Conservation (phyloP, 1,140 invertebrate genomes). For the Drosophila simulans region DNA sequence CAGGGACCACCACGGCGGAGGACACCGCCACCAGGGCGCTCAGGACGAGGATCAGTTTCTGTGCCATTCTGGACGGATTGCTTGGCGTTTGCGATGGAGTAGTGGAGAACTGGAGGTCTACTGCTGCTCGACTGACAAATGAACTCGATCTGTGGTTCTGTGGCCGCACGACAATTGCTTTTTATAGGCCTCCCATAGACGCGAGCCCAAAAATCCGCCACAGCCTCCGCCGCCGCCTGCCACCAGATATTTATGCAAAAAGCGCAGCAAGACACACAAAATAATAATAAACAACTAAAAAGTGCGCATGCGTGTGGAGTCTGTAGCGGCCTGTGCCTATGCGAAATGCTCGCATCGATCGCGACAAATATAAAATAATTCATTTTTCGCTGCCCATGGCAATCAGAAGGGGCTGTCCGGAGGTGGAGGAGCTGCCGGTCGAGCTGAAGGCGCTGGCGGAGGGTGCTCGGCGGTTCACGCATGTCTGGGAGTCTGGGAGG, state of each 20-base stretch:
- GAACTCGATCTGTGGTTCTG: constrained; percentile 82
- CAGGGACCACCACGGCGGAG: constrained; percentile 73
- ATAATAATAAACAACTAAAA: constrained; percentile 66
- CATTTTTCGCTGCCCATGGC: constrained; percentile 79
- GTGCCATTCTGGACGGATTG: constrained; percentile 61
- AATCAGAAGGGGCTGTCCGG: constrained; percentile 36
- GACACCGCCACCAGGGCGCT: constrained; percentile 71
- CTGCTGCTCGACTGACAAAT: constrained; percentile 79
- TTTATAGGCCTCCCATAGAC: constrained; percentile 65
- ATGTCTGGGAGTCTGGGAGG: constrained; percentile 58
- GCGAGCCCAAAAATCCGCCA: constrained; percentile 61
- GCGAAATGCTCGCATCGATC: constrained; percentile 55
- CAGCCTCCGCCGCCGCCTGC: constrained; percentile 58
- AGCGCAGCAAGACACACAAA: constrained; percentile 31
- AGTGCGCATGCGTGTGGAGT: constrained; percentile 68
- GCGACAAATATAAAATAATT: constrained; percentile 81
- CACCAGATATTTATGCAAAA: constrained; percentile 82
- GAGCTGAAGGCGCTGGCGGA: not conserved
- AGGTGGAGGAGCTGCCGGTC: constrained; percentile 1
- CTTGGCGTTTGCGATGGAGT: constrained; percentile 1
- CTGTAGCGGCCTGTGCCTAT: constrained; percentile 6
- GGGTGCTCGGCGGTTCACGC: constrained; percentile 26
- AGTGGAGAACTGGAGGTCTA: constrained; percentile 25
- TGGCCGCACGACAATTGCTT: constrained; percentile 75
- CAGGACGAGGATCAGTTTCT: constrained; percentile 70